phyloP scores from a whole-genome alignment of 2,113 vertebrate species.

The Lagopus muta region DNA sequence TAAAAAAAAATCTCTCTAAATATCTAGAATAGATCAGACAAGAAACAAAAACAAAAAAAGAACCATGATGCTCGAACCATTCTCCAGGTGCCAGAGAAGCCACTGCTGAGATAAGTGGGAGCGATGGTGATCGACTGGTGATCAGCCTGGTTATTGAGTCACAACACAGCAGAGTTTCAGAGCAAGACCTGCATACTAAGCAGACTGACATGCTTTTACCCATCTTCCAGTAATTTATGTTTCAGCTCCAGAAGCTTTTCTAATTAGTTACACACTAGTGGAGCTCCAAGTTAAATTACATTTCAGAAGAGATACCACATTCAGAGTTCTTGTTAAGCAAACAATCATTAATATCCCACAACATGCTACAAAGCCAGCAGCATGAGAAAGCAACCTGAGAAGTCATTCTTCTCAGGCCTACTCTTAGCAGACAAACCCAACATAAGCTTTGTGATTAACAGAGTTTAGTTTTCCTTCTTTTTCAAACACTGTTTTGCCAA shows the following conservation, averaged over 20 bases:
- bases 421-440: not conserved
- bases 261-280: not conserved
- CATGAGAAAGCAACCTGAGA: not conserved
- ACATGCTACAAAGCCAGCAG: not conserved
- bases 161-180: not conserved
- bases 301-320: not conserved
- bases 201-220: not conserved
- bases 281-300: not conserved
- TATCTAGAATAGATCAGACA: not conserved
- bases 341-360: not conserved
- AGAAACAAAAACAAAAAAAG: not conserved
- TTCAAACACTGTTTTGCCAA: not conserved
- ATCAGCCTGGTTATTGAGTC: not conserved
- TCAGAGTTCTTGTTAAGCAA: not conserved
- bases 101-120: not conserved
- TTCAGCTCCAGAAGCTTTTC: not conserved
- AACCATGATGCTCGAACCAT: not conserved
- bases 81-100: not conserved
- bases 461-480: constrained; percentile 12
- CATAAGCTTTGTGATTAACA: not conserved
- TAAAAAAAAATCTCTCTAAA: not conserved
- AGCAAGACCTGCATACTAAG: not conserved
- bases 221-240: not conserved
- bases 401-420: not conserved
- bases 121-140: not conserved